Base-by-base conservation (phyloP, 2,888 invertebrate genomes). In the Tenthredo livida region DNA sequence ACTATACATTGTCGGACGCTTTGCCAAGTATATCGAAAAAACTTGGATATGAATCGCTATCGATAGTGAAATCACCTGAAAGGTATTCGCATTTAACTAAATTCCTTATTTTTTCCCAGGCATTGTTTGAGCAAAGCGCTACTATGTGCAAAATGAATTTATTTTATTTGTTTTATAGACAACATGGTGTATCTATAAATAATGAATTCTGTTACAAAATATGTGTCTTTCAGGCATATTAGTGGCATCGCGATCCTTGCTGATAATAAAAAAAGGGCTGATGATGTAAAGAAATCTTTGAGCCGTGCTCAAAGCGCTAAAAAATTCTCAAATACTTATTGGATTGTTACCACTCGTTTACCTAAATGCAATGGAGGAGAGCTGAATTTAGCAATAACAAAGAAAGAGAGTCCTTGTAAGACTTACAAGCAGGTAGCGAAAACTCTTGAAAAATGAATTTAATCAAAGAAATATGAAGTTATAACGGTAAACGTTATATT, bases 191-290 rank as follows among this genome's bases (percentile, higher is more conserved):
- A 17, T 6, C 9, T 37, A n/a, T 9, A 12, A 83, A 86, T 9
- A 1, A 58, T 33, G 29, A 0, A 1, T 58, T 9, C 10, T 29
- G 43, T 65, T 2, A 21, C n/a, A 67, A 33, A 10, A 15, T 61
- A 21, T 10, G 1, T 61, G 9, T n/a, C 29, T 65, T 65, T 21
- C 33, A 91, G 91, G 67, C 90, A 88, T 54, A 88, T 87, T 58
- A 88, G 87, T 33, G 91, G 91, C 2, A 29, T 89, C 29, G 84
- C 86, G n/a, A 43, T 91, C 25, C 86, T 91, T 7, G 88, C 89
- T 12, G 86, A 86, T 7, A 43, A 87, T 33, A 0, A 84, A 0
- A 47, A 70, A 5, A 58, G 89, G 7, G 21, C 84, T 21, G 3
- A 85, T 0, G 85, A 85, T 0, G n/a, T 91, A 9, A 43, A 84